These are phyloP conservation scores for Zoanthus sansibaricus DNA, from an alignment of 92 coral and sea anemone genomes.

Conservation along the genomic window DNA sequence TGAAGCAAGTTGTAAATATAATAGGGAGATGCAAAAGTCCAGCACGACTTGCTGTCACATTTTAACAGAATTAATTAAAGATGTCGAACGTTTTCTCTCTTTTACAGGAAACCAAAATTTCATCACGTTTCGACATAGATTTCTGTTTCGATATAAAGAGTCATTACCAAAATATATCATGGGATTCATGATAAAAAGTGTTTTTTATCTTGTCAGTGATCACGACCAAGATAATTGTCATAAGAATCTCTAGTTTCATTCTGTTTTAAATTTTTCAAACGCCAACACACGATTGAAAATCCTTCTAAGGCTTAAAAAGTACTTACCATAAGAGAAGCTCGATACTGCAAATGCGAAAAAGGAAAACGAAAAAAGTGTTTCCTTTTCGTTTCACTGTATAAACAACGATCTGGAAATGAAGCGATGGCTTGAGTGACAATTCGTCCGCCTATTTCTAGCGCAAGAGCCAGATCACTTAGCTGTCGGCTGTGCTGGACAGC, in stretches of 20 bases:
- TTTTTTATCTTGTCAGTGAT: conserved; percentile 32
- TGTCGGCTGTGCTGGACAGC: conserved; percentile 24
- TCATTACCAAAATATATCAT: not conserved
- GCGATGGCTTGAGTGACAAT: not conserved
- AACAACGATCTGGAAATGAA: conserved; percentile 33
- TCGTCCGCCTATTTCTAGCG: not conserved
- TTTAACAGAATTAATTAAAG: conserved; percentile 6
- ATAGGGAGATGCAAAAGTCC: not conserved
- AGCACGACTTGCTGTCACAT: conserved; percentile 13
- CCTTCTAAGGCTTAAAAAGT: not conserved
- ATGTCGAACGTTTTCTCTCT: not conserved
- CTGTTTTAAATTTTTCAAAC: not conserved
- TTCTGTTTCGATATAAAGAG: not conserved
- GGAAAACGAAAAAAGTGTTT: conserved; percentile 10
- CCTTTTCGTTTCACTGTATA: conserved; percentile 18
- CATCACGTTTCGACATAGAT: conserved; percentile 6
- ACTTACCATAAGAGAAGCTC: conserved; percentile 13
- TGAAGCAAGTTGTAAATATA: not conserved
- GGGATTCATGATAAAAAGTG: not conserved
- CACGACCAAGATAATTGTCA: conserved; percentile 9
- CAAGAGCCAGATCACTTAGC: conserved; percentile 13
- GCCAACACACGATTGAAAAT: not conserved
- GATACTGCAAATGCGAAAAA: not conserved
- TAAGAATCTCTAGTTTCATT: not conserved
- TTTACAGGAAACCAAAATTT: conserved; percentile 22